phyloP scores from a whole-genome alignment of 2,797 vertebrate genomes.

The Mustela erminea region DNA sequence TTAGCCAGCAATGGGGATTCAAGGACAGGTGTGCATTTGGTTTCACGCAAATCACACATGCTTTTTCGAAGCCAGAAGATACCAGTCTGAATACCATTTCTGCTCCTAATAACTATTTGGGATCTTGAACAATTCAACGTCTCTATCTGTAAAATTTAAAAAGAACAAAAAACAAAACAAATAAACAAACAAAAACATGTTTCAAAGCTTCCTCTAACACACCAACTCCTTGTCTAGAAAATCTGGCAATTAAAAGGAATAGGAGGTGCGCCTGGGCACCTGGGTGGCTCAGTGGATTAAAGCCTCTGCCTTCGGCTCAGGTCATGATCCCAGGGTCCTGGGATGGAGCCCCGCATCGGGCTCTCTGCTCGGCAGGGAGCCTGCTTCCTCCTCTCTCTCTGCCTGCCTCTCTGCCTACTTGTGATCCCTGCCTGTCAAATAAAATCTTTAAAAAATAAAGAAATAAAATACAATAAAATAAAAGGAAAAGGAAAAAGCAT shows the following conservation, averaged over 20 bases:
- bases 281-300: too few species aligned
- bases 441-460: too few species aligned
- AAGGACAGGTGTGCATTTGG: background rate
- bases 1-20: background rate
- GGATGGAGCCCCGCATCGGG: too few species aligned
- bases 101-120: background rate
- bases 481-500: background rate
- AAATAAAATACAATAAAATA: too few species aligned
- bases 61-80: background rate
- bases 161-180: too few species aligned
- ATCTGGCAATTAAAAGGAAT: background rate
- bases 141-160: background rate
- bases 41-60: background rate
- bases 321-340: too few species aligned
- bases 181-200: too few species aligned
- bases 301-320: too few species aligned
- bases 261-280: background rate
- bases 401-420: too few species aligned
- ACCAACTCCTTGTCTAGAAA: slow-evolving; percentile 23
- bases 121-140: slow-evolving; percentile 28
- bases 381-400: too few species aligned
- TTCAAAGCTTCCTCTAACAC: background rate
- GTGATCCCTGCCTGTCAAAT: too few species aligned
- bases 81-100: background rate
- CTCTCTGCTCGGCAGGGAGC: too few species aligned